Evolutionary conservation across 2,888 invertebrate genomes (phyloP), one percentile per base, ranked within the genome.

Genomic region (Hydraecia micacea): DNA sequence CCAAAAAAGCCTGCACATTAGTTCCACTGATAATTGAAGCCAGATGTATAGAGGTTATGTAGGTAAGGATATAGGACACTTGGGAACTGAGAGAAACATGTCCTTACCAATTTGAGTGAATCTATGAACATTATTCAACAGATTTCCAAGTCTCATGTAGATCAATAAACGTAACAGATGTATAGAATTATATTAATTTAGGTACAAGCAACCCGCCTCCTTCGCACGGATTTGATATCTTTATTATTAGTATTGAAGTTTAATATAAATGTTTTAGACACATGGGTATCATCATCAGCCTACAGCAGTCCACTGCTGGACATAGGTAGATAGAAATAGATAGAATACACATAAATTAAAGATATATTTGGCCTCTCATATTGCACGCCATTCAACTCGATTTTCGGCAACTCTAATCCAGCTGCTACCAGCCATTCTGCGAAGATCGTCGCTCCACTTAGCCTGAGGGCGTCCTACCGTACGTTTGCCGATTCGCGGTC

Each of bases 1-100:
- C 85, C 85, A 85, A 87, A 87, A 80, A 74, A 84, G 42, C 46
- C 73, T 73, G 65, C 80, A 75, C 73, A 84, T 84, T 84, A 84
- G 73, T 73, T 71, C 55, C 63, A 71, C 80, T 80, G 67, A 84
- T 84, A 86, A 84, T 80, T 86, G 84, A 75, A 86, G 75, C 42
- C 36, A 32, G 72, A 68, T 55, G n/a, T 67, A 62, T 68, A 76
- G 11, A 71, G 28, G 39, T 60, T 63, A 65, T 32, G 32, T 49
- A 55, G 42, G 39, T 39, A 42, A 42, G 42, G 28, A 5, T 58
- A 39, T 18, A 62, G 28, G 36, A 46, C 21, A 58, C 32, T 65
- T 36, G n/a, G 49, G 36, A 62, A 74, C 46, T 39, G n/a, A 70
- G 70, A 70, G 32, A 73, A 65, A 42, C 70, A 36, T 25, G 3